Evolutionary conservation across 92 coral and sea anemone genomes (phyloP).

Genomic region (Umimayanthus kanabou): DNA sequence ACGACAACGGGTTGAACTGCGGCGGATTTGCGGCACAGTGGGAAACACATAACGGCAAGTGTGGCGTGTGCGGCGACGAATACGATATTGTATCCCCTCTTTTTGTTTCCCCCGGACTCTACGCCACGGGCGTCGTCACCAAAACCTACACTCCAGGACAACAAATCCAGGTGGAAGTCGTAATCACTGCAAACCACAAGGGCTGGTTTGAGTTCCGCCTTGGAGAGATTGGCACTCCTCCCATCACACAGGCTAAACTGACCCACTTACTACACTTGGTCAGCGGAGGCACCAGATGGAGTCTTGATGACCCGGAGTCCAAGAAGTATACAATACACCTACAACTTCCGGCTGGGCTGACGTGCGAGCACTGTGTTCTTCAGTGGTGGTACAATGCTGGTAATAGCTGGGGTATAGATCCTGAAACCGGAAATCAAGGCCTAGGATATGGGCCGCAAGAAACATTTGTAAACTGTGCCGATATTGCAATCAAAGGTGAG

Average conservation of each 20-base stretch:
- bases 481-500: not conserved
- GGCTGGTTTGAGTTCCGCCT: constrained; percentile 50
- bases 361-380: constrained; percentile 46
- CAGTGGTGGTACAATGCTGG: constrained; percentile 51
- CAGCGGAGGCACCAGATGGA: constrained; percentile 33
- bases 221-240: constrained; percentile 30
- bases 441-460: constrained; percentile 4
- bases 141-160: constrained; percentile 59
- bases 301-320: not conserved
- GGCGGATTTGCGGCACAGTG: constrained; percentile 73
- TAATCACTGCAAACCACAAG: constrained; percentile 42
- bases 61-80: constrained; percentile 84
- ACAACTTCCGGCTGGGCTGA: constrained; percentile 33
- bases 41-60: constrained; percentile 64
- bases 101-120: constrained; percentile 61
- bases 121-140: constrained; percentile 55
- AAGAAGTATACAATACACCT: constrained; percentile 21
- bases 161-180: constrained; percentile 57
- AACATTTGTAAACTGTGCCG: constrained; percentile 43
- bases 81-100: constrained; percentile 43
- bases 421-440: not conserved
- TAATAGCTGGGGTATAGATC: constrained; percentile 16
- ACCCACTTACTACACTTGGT: constrained; percentile 30
- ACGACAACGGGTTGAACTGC: constrained; percentile 73
- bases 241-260: constrained; percentile 41